Evolutionary conservation across 2,797 vertebrate species (phyloP), one percentile per base, ranked within the genome.

Genomic region (Novumbra hubbsi): DNA sequence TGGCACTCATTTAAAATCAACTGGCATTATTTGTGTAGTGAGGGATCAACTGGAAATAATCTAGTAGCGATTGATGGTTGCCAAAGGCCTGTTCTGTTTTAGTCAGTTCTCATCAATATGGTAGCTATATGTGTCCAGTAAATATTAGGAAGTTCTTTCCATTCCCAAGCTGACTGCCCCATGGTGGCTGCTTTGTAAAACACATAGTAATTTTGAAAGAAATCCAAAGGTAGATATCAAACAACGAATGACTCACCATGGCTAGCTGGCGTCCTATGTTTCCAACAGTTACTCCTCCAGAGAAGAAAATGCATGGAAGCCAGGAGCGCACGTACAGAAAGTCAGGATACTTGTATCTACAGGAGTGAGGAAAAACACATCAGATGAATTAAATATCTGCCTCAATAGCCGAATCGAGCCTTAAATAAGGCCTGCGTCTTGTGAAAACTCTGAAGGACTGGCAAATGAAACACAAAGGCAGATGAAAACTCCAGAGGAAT

Each of bases 241-340:
- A 64, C 32, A 52, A 69, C 24, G 34, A 27, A 34, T 55, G 69
- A 86, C 90, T 93, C 92, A 99, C 98, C 98, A 99, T 98, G 28
- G 98, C 98, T 70, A 99, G 93, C 79, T 99, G 98, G 2, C 98
- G 93, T 80, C 98, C 98, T 65, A 99, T 98, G 93, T 99, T 99
- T 66, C 98, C 98, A 77, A 99, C 96, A 0, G 98, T 99, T 52
- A 99, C 96, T 3, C 98, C 98, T 49, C 98, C 98, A 1, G 98
- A 99, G 92, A 99, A 99, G 88, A 99, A 99, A 87, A 99, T 98
- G 81, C 98, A 99, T 0, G 98, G 98, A 70, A 99, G 95, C 98
- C 97, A 99, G 70, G 98, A 99, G 73, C 98, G 96, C 16, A 99
- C 96, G 63, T 98, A 98, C 78, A 98, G 89, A 78, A 99, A 97